Evolutionary conservation across 2,888 invertebrate species (phyloP).

Genomic region (Elmis aenea): DNA sequence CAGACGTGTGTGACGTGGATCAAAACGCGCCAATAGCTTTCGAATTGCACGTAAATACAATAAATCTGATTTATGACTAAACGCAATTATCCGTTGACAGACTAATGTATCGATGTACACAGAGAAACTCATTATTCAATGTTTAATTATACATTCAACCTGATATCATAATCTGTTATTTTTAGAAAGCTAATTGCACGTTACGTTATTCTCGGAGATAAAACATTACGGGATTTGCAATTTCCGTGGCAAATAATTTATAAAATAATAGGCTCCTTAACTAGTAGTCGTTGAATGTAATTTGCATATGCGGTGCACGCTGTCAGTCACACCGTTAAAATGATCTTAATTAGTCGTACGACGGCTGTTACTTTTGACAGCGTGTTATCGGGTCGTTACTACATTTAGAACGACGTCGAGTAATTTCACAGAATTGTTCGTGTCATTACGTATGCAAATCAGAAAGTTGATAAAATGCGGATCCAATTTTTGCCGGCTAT

Average conservation of each 20-base stretch:
- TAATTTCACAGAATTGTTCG: conserved; percentile 34
- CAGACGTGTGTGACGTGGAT: conserved; percentile 22
- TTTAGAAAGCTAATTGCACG: conserved; percentile 3
- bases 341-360: conserved; percentile 39
- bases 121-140: conserved; percentile 7
- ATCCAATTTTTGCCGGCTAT: conserved; percentile 43
- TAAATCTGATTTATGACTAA: conserved; percentile 32
- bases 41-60: conserved; percentile 29
- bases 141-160: conserved; percentile 6
- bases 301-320: conserved; percentile 30
- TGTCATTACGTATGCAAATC: conserved; percentile 42
- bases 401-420: conserved; percentile 30
- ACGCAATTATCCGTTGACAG: conserved; percentile 32
- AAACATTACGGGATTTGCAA: no score
- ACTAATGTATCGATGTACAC: conserved; percentile 24
- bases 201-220: no score
- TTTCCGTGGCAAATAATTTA: no score
- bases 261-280: no score
- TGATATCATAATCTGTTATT: background rate
- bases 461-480: conserved; percentile 43
- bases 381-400: conserved; percentile 29
- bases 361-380: conserved; percentile 27
- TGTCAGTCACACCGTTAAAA: conserved; percentile 36
- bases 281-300: conserved; percentile 22
- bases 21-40: conserved; percentile 27